Base-by-base conservation (phyloP, 1,140 invertebrate genomes). In the Nixonia krombeini region DNA sequence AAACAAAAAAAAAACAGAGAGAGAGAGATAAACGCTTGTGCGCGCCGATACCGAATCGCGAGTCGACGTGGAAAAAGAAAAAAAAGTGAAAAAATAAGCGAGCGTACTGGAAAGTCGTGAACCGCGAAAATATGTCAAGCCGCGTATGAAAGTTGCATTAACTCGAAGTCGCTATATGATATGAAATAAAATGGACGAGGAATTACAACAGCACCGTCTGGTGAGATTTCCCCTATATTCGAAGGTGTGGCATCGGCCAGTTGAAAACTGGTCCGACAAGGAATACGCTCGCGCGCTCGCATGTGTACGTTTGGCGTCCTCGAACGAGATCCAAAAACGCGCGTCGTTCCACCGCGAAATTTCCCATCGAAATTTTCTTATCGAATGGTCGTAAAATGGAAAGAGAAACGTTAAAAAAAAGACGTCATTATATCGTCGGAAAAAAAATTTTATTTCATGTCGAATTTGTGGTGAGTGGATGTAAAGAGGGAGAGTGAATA, bases 191-290 rank as follows among this genome's bases (percentile, higher is more conserved):
- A 55, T 55, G 18, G 18, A 17, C 44, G 44, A 31, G 38, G 29
- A 64, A 64, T 56, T 46, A 52, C n/a, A n/a, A n/a, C 29, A 9
- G 35, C 46, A 46, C 25, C 37, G 41, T 57, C 10, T 17, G 29
- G 44, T 37, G 37, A 66, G 62, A 58, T 58, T 58, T 66, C 42
- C 55, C 52, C 28, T 49, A 29, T 47, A 21, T 29, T 29, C 18
- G 13, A 58, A 66, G 62, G 62, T 66, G 62, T 58, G 53, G 62
- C 50, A 50, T 66, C 49, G 62, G 28, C 44, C 47, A 45, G 25
- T 52, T 53, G 59, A 75, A 76, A 76, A 76, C 74, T 73, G 73
- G 74, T 76, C 74, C 73, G 57, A 61, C 62, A 40, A 57, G 62
- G 53, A 65, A 67, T 52, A 57, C 40, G 37, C 33, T 46, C n/a